Conservation (phyloP, 2,888 invertebrate genomes). For the Pseudanteris insignis region DNA sequence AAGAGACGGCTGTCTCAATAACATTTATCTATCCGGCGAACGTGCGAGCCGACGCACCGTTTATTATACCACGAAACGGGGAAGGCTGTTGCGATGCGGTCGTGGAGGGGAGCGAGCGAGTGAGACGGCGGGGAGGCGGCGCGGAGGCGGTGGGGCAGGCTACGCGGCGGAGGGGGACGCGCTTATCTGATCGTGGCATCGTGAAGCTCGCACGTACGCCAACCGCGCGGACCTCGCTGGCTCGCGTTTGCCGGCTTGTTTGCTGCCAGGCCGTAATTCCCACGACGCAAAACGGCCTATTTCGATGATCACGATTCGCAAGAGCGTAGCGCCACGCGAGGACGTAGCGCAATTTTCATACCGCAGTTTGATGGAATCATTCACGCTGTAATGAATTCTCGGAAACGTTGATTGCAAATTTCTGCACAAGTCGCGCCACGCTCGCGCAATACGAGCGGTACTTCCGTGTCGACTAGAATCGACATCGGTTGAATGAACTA, state of each 20-base stretch:
- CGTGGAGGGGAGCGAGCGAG: conserved; percentile 47
- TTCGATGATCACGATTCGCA: conserved; percentile 17
- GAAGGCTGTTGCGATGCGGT: conserved; percentile 47
- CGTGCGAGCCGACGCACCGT: conserved; percentile 32
- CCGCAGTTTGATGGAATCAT: conserved; percentile 4
- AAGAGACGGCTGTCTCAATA: conserved; percentile 42
- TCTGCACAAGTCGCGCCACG: too few relatives aligned
- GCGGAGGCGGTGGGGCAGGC: conserved; percentile 31
- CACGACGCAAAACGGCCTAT: conserved; percentile 34
- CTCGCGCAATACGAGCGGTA: too few relatives aligned
- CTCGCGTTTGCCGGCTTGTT: conserved; percentile 33
- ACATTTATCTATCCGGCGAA: conserved; percentile 41
- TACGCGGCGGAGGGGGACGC: conserved; percentile 39
- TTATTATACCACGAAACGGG: conserved; percentile 44
- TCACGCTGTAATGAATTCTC: conserved; percentile 8
- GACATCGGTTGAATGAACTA: too few relatives aligned
- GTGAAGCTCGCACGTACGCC: conserved; percentile 58
- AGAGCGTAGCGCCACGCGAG: neutral
- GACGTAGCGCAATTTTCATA: conserved; percentile 14
- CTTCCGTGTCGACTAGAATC: neutral
- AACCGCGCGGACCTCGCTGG: conserved; percentile 46
- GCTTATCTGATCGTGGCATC: conserved; percentile 59
- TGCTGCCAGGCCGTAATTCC: conserved; percentile 32
- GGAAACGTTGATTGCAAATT: conserved; percentile 2
- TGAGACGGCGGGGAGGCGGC: conserved; percentile 28